Percentiles rank a stretch among this genome's conserved stretches.
phyloP scores from a whole-genome alignment of 2,797 vertebrate genomes.

The Sebastes umbrosus region DNA sequence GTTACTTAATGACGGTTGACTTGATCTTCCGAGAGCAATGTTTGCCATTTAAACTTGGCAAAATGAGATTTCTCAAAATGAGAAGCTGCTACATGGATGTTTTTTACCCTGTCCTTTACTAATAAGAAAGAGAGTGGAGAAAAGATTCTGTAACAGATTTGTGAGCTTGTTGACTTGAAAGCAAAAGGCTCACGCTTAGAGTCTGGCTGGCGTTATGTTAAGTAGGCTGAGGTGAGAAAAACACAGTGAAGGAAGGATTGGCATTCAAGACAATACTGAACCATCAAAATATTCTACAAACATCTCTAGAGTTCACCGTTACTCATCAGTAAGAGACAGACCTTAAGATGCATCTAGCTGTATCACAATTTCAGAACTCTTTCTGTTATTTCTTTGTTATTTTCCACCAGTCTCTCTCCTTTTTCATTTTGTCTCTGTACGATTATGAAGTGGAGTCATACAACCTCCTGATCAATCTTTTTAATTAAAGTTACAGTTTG shows the following conservation, averaged over 20 bases:
- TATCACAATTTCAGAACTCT: background rate
- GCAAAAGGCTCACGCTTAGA: background rate
- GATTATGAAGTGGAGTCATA: background rate
- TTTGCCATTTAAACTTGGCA: constrained; percentile 3
- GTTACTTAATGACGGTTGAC: background rate
- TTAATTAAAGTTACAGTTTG: too few relatives aligned
- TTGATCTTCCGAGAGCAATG: background rate
- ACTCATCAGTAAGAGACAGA: background rate
- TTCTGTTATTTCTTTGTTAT: background rate
- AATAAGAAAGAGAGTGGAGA: background rate
- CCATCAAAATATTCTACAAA: background rate
- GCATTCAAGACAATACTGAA: background rate
- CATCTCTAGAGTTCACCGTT: background rate
- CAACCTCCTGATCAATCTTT: background rate
- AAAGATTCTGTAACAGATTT: background rate
- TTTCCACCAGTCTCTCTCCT: background rate
- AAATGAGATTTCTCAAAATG: background rate
- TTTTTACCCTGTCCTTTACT: background rate
- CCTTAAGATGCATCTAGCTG: background rate
- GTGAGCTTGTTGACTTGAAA: background rate
- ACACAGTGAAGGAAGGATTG: background rate
- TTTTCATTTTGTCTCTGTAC: background rate
- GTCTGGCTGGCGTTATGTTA: background rate
- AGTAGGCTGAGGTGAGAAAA: background rate
- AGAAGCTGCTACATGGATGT: background rate